Base-by-base conservation (phyloP, 2,888 invertebrate genomes). In the Drosophila demipolita region DNA sequence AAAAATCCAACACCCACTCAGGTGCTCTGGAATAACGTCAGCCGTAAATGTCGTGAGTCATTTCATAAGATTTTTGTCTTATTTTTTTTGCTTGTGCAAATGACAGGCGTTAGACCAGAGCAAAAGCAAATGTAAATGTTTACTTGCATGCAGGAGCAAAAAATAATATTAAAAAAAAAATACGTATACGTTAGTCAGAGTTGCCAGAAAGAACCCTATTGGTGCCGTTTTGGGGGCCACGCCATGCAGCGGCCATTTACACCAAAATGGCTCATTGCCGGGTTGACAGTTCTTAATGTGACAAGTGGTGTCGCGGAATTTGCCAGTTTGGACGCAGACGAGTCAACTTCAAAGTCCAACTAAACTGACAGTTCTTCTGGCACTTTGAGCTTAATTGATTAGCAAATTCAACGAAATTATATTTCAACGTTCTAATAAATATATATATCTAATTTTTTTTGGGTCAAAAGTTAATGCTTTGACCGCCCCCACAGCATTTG, bases 261-360 rank as follows among this genome's bases (percentile, higher is more conserved):
- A 54, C 69, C 29, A 67, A 45, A 32, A 45, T 55, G 75, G 70
- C 74, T 69, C 63, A 60, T 53, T 75, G 62, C 52, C 57, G 17
- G 57, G 54, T 61, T 89, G 90, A 85, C 90, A 85, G 90, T 59
- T 85, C 72, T 83, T 83, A 89, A 85, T 85, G 73, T 88, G 86
- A 83, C 83, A 73, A 52, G 68, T 66, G 54, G 55, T 55, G 67
- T n/a, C 9, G 67, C 42, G 58, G 86, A 80, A 73, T 73, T 75
- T 73, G 82, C 80, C 66, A 40, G 42, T 20, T 55, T 55, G 57
- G 53, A 61, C 38, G 38, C 52, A 57, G 76, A 80, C 42, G 62
- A 58, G 74, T 9, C 77, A 76, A 73, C 75, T 87, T 87, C 76
- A 87, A 74, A 87, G 77, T 66, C 74, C 68, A 77, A 65, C 49